Base-by-base conservation (phyloP, 1,140 invertebrate species). In the Sweltsa coloradensis region DNA sequence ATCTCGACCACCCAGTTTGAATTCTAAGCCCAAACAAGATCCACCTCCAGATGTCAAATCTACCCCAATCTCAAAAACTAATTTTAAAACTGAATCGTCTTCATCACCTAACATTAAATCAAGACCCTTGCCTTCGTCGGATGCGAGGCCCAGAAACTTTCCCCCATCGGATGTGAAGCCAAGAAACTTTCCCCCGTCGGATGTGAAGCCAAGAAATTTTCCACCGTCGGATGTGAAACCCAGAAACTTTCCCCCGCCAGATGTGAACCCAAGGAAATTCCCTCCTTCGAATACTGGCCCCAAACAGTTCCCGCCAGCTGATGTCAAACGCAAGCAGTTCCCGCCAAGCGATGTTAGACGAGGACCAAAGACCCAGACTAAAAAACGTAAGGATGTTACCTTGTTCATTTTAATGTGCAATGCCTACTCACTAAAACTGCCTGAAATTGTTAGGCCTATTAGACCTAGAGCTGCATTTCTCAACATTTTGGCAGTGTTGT, bases 101-200 rank as follows among this genome's bases (percentile, higher is more conserved):
- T 29, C 44, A 34, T 44, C 48, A 24, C 40, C 27, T 14, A 53
- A 58, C 41, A 42, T 53, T 7, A 55, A 53, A 41, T 11, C 22
- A n/a, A n/a, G n/a, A n/a, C n/a, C n/a, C n/a, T n/a, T n/a, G n/a
- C n/a, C n/a, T n/a, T n/a, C n/a, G n/a, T n/a, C n/a, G n/a, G n/a
- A n/a, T n/a, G 9, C 29, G 9, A 31, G 29, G 49, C 47, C 59
- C 4, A 60, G 64, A 54, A 64, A 70, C 41, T 66, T 68, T 42
- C 65, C 68, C 41, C 66, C 69, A 5, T 25, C 54, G 13, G 72
- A 72, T 60, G 49, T 70, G 9, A 67, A 63, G 50, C 52, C 64
- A 11, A 69, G 64, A 48, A 67, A 72, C 47, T 72, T 71, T 52
- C 71, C 74, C 25, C 71, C 72, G 3, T 53, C 60, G 6, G 69